These are phyloP conservation scores for Hyaena hyaena DNA, from an alignment of 2,113 vertebrate species.

Conservation along the genomic window DNA sequence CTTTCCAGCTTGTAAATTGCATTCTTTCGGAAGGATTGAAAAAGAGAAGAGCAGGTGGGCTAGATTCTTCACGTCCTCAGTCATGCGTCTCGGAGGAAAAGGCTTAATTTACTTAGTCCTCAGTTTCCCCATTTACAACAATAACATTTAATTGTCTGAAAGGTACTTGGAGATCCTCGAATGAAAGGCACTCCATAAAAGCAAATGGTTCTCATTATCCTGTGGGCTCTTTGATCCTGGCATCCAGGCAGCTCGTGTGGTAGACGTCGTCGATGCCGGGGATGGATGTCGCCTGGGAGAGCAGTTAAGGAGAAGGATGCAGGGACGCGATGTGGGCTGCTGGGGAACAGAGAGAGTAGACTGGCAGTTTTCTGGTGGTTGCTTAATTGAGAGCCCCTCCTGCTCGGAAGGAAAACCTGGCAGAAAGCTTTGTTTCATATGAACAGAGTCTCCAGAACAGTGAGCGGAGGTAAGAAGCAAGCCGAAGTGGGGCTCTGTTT, in stretches of 20 bases:
- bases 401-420: neutral
- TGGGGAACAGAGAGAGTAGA: neutral
- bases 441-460: neutral
- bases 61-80: neutral
- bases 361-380: neutral
- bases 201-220: neutral
- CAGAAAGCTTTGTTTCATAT: neutral
- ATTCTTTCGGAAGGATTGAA: neutral
- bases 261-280: neutral
- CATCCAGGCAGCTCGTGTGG: neutral
- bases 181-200: neutral
- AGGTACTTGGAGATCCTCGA: neutral
- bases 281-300: neutral
- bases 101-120: neutral
- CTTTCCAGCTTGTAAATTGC: neutral
- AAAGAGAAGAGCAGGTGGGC: neutral
- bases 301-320: neutral
- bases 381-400: neutral
- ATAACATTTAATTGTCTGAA: neutral
- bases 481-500: neutral
- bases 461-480: neutral
- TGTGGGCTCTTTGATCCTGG: neutral
- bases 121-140: conserved; percentile 7
- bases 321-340: neutral
- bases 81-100: neutral